Conservation (phyloP, 2,888 invertebrate genomes). For the Dichetophora obliterata region DNA sequence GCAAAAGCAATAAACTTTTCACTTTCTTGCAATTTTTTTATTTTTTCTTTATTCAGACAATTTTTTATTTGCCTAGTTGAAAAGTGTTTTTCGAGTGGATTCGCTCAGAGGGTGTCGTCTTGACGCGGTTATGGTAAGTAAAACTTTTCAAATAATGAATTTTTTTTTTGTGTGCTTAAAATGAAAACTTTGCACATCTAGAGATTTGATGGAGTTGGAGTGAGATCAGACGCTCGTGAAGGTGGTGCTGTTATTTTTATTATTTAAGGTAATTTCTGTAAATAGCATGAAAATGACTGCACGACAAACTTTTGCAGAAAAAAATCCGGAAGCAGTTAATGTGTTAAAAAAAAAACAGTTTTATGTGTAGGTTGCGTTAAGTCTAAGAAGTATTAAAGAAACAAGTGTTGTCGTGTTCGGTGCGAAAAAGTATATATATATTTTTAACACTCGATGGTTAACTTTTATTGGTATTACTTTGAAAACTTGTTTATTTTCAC, state of each 20-base stretch:
- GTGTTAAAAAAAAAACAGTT: background rate
- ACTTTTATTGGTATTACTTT: no score
- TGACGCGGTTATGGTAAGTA: background rate
- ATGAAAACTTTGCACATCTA: constrained; percentile 14
- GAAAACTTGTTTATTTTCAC: no score
- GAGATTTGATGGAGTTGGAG: background rate
- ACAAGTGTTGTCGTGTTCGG: background rate
- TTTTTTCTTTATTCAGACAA: background rate
- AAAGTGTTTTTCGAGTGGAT: background rate
- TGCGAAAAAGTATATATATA: no score
- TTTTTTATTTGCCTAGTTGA: background rate
- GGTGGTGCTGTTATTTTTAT: constrained; percentile 32
- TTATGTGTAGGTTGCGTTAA: background rate
- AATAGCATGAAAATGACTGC: constrained; percentile 30
- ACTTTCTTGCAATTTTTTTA: background rate
- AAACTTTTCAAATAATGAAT: constrained; percentile 35
- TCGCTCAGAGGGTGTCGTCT: background rate
- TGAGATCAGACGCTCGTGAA: background rate
- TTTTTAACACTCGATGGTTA: no score
- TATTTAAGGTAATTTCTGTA: constrained; percentile 36
- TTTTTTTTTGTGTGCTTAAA: constrained; percentile 3
- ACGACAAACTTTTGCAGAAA: constrained; percentile 20
- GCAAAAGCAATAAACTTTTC: constrained; percentile 24
- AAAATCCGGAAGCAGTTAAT: background rate
- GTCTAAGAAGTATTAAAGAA: no score